Base-by-base conservation (phyloP, 2,113 vertebrate genomes). In the Actinemys pallida region DNA sequence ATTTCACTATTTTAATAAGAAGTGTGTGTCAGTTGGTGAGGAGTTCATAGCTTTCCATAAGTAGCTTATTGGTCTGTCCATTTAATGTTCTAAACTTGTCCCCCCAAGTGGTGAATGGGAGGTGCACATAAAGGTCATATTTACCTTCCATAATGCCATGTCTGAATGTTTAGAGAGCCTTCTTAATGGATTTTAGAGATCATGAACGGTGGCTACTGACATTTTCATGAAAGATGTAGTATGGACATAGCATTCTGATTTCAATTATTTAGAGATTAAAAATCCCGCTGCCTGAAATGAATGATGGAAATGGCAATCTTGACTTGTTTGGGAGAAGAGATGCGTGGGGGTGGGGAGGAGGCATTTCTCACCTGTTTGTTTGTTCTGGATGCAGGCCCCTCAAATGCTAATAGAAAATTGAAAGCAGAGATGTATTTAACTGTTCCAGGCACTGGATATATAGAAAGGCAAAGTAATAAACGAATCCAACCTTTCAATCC, bases 191-290 rank as follows among this genome's bases (percentile, higher is more conserved):
- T 29, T 92, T 92, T 84, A 88, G 76, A 88, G 72, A 88, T 84
- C 87, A 80, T 56, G 75, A 92, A 84, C 50, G 59, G 81, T 47
- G 57, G 57, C 65, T 88, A 53, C 91, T 92, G 91, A 92, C 91
- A 92, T 88, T 92, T 91, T 88, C 57, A 84, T 39, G 54, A 88
- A 92, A 84, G 91, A 92, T 76, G 88, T 39, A 88, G 49, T 80
- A 76, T 81, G 81, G 86, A 84, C 31, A 35, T 5, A 72, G 86
- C 50, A 92, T 42, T 92, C 75, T 12, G 50, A 72, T 92, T 92
- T 92, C 91, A 92, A 92, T 92, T 92, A 84, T 92, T 84, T 88
- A 83, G 50, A 88, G 49, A 88, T 92, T 92, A 7, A 76, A 50
- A 92, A 92, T 84, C 81, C 10, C 75, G 42, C 65, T n/a, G 50